Base-by-base conservation (phyloP, 2,888 invertebrate genomes). In the Leptinotarsa rubiginosa region DNA sequence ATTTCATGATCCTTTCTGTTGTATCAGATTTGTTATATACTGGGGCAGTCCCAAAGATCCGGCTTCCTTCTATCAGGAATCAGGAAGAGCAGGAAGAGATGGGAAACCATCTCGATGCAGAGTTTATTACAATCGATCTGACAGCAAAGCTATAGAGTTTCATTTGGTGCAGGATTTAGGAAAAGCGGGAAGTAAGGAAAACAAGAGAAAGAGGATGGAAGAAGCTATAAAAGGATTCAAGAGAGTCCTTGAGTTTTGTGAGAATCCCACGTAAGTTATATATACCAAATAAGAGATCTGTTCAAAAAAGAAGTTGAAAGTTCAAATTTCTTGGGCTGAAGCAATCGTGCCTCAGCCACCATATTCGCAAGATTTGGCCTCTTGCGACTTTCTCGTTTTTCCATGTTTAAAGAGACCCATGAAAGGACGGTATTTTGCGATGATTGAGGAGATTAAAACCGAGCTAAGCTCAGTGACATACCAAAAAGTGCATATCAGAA, bases 31-130 rank as follows among this genome's bases (percentile, higher is more conserved):
- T 86, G 99, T 99, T 2, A 93, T 95, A 7, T 99, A 99, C 88
- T 99, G 98, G 99, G 96, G 96, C 31, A 91, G 97, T 50, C 96
- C 99, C 0, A 96, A 97, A 86, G 97, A 96, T 84, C 94, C 99
- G 69, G 97, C 98, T 0, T 96, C 95, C 0, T 99, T 97, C 87
- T 99, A 99, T 87, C 93, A 98, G 90, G 98, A 98, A 89, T 96
- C 97, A 0, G 98, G 98, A 1, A 90, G 99, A 84, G 99, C 99
- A 13, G 99, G 99, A 0, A 92, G 99, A 80, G 99, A 99, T 88
- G 98, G 97, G 0, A 92, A 93, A 81, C 92, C 92, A 22, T 94
- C 98, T 0, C 93, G 91, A 84, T 99, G 99, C 86, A 92, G 99
- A 49, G 92, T 99, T 69, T 99, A 99, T 88, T 98, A 97, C 87